A percentile compares a stretch with the other conserved stretches of the same genome.
These are phyloP conservation scores for Cremastobaeus sp. DNA, from an alignment of 2,888 invertebrate species.

Conservation along the genomic window DNA sequence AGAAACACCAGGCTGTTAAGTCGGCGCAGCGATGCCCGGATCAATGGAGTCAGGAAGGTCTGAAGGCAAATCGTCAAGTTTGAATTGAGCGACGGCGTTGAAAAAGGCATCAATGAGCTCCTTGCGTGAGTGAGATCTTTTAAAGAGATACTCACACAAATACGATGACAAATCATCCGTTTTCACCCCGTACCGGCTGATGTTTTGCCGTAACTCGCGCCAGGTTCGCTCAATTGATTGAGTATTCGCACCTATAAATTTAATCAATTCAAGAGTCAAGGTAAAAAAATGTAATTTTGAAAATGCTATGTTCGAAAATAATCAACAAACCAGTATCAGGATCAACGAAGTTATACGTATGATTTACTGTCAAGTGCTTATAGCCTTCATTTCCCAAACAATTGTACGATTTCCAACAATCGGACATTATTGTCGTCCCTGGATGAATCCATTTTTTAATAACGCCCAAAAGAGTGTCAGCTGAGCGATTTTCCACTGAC, in stretches of 20 bases:
- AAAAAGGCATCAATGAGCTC: no score
- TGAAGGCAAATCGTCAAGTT: no score
- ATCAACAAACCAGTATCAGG: neutral
- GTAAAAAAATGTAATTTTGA: neutral
- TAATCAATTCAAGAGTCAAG: neutral
- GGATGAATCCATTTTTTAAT: neutral
- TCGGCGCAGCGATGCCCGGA: no score
- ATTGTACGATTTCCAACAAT: neutral
- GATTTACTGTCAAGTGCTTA: neutral
- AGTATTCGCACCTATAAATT: neutral
- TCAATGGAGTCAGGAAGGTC: no score
- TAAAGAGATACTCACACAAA: neutral
- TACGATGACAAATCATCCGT: neutral
- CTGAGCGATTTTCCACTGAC: constrained; percentile 39
- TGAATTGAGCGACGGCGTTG: no score
- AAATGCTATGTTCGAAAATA: neutral
- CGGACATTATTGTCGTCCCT: neutral
- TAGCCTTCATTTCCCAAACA: neutral
- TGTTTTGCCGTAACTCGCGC: neutral
- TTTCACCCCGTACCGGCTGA: neutral
- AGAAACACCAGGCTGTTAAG: no score
- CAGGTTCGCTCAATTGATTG: neutral
- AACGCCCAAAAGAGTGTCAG: constrained; percentile 39
- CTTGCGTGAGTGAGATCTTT: neutral
- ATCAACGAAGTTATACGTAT: neutral